Evolutionary conservation across 2,797 vertebrate genomes (phyloP), one percentile per base, ranked within the genome.

Genomic region (Sebastes elongatus): DNA sequence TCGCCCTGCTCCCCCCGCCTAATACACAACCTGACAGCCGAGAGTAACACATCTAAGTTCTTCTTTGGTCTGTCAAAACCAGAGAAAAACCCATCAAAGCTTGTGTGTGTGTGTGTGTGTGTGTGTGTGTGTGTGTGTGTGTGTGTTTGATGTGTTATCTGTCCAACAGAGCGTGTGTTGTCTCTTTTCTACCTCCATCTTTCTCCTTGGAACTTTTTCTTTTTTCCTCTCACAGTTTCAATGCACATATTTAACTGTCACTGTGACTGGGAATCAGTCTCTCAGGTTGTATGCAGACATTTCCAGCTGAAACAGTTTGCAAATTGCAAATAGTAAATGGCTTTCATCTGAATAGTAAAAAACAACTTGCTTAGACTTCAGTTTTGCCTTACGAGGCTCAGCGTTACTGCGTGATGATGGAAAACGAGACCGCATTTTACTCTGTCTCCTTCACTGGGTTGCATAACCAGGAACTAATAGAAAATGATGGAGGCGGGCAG

Each of bases 41-140:
- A 74, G 53, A 72, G 46, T 42, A 66, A 77, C 42, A 64, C 65
- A 73, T 74, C 52, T 22, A 22, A 64, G 63, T 61, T 69, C 14
- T 67, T 81, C 76, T 78, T 82, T 75, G 57, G 33, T 84, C 65
- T 88, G 80, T 87, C 87, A 86, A 70, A 71, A 69, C 7, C 61
- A 71, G 62, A 71, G 57, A 64, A 61, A 61, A 80, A 78, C 4
- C 59, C 64, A 71, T 80, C 69, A 83, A 84, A 84, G 42, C 23
- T 2, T 30, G 2, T 62, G 42, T 35, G 72, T 33, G 28, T 61
- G 11, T 63, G 30, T 53, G 42, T 53, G 38, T 18, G 62, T 30
- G 28, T 57, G 76, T 64, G 64, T 81, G 35, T 38, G 35, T 38
- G 64, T 81, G 35, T 38, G 35, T 38, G 71, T 16, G 20, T 32